phyloP scores from a whole-genome alignment of 2,797 vertebrate genomes.

The Myiotriccus ornatus region DNA sequence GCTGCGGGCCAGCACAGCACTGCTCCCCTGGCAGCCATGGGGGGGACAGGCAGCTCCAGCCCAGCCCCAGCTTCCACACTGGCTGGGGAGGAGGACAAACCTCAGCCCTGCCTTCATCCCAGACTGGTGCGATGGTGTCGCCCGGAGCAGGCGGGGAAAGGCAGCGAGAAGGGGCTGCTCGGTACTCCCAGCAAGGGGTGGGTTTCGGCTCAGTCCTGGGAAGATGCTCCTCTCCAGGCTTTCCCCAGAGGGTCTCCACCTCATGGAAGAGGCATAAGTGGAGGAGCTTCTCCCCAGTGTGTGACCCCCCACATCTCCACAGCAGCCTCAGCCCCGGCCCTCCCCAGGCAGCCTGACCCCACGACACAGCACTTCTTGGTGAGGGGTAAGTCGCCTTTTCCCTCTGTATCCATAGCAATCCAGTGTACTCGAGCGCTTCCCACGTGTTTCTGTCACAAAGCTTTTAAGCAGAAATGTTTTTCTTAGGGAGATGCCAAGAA shows the following conservation, averaged over 20 bases:
- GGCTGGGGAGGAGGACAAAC: neutral
- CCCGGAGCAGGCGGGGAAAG: neutral
- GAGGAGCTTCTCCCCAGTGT: accelerated
- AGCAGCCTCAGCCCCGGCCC: accelerated
- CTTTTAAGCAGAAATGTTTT: neutral
- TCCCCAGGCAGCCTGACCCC: neutral
- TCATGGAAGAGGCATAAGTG: accelerated
- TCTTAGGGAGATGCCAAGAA: neutral
- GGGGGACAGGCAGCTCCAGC: neutral
- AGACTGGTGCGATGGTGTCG: accelerated
- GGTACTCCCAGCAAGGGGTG: accelerated
- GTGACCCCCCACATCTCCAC: neutral
- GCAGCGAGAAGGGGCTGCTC: neutral
- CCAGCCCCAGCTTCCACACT: neutral
- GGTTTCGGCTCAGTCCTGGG: neutral
- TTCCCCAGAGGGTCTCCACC: neutral
- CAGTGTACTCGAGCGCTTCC: neutral
- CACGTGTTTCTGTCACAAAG: neutral
- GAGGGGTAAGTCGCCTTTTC: neutral
- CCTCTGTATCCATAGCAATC: neutral
- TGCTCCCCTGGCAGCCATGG: neutral
- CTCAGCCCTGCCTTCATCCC: neutral
- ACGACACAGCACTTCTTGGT: accelerated
- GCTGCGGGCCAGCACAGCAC: neutral
- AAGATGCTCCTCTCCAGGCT: neutral